Percentiles rank a stretch among this genome's conserved stretches.
These are phyloP conservation scores for Aquatica leii DNA, from an alignment of 2,888 invertebrate species.

Conservation along the genomic window DNA sequence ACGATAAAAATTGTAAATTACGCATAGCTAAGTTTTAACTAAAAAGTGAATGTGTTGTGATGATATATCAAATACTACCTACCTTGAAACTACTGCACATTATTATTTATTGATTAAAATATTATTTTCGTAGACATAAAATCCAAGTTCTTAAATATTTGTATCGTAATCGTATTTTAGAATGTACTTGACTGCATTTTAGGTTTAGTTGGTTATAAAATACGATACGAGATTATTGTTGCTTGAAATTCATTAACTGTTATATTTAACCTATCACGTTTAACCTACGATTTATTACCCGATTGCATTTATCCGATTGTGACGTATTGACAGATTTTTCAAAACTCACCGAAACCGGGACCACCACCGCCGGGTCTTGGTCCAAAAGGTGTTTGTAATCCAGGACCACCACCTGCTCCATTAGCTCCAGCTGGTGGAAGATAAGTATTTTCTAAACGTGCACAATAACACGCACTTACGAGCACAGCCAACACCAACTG, in stretches of 20 bases:
- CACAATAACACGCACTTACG: constrained; percentile 61
- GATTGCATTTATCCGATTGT: not conserved
- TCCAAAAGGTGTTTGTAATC: constrained; percentile 56
- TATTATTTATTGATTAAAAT: constrained; percentile 15
- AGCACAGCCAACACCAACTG: constrained; percentile 58
- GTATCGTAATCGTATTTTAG: no score
- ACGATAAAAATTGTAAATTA: not conserved
- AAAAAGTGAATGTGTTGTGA: constrained; percentile 24
- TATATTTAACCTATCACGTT: constrained; percentile 42
- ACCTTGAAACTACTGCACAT: constrained; percentile 23
- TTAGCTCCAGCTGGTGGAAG: constrained; percentile 65
- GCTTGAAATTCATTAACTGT: constrained; percentile 8
- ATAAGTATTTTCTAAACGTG: constrained; percentile 66
- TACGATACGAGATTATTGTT: no score
- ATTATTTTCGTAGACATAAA: constrained; percentile 7
- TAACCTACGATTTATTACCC: constrained; percentile 20
- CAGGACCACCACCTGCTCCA: constrained; percentile 60
- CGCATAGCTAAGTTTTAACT: not conserved
- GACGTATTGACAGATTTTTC: constrained; percentile 43
- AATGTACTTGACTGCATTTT: no score
- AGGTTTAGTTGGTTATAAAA: no score
- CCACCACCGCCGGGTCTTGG: constrained; percentile 48
- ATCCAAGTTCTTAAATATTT: constrained; percentile 25
- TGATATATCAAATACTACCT: not conserved
- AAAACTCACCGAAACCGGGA: constrained; percentile 31